Conservation (phyloP, 2,888 invertebrate genomes). For the Pyrochroa serraticornis region DNA sequence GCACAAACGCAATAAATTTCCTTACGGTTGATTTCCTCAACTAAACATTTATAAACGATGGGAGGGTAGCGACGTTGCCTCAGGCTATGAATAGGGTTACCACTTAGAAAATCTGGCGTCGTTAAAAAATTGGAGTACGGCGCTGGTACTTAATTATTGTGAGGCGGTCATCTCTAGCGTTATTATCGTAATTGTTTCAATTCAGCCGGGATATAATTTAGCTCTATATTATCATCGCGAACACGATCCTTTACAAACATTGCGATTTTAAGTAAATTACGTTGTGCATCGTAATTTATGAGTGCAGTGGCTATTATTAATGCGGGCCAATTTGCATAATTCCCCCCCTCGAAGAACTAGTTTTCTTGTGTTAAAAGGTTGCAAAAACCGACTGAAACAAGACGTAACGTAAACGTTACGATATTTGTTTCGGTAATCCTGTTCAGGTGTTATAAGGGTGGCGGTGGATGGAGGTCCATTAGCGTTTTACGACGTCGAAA, state of each 20-base stretch:
- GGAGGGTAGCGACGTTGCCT: conserved; percentile 12
- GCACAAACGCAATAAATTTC: conserved; percentile 22
- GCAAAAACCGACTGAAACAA: background rate
- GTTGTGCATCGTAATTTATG: conserved; percentile 26
- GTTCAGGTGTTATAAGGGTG: background rate
- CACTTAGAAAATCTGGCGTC: conserved; percentile 15
- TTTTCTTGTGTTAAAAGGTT: conserved; percentile 8
- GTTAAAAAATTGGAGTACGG: conserved; percentile 3
- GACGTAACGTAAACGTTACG: too few relatives aligned
- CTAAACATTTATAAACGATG: conserved; percentile 17
- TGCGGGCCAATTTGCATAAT: conserved; percentile 25
- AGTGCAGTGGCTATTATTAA: conserved; percentile 22
- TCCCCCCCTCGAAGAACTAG: conserved; percentile 5
- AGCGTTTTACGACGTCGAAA: too few relatives aligned
- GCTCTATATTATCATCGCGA: conserved; percentile 27
- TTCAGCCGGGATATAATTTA: conserved; percentile 28
- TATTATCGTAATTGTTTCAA: conserved; percentile 32
- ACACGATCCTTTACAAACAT: conserved; percentile 32
- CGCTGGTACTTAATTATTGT: conserved; percentile 25
- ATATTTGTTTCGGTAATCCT: background rate
- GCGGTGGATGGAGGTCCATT: conserved; percentile 1
- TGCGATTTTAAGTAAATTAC: conserved; percentile 25
- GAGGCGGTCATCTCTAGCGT: conserved; percentile 23
- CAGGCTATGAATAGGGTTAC: conserved; percentile 5
- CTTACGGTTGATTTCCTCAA: conserved; percentile 13